These are phyloP conservation scores for Zophobas morio DNA, from an alignment of 1,140 invertebrate species.

Conservation along the genomic window DNA sequence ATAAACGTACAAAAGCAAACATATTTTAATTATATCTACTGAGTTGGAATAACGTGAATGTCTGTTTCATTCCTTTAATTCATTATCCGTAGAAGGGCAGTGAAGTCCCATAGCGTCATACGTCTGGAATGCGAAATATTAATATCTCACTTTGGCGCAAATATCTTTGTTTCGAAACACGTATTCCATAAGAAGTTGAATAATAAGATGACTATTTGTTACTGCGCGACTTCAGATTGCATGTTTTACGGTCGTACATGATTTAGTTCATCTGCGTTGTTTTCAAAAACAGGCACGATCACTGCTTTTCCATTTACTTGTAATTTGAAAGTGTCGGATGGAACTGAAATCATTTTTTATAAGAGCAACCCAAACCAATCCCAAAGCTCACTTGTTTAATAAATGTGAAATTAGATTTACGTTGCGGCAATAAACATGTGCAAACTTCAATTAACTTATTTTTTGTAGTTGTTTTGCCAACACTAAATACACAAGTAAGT, in stretches of 20 bases:
- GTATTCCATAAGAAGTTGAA: constrained; percentile 53
- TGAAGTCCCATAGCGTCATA: constrained; percentile 30
- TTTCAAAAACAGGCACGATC: constrained; percentile 36
- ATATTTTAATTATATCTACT: constrained; percentile 40
- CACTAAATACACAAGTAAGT: too few relatives aligned
- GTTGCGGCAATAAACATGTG: too few relatives aligned
- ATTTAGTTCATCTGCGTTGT: constrained; percentile 43
- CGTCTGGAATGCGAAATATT: constrained; percentile 50
- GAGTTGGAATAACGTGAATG: constrained; percentile 22
- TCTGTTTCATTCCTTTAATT: constrained; percentile 41
- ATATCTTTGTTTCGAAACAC: constrained; percentile 46
- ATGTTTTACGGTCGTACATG: constrained; percentile 45
- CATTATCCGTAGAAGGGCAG: constrained; percentile 22
- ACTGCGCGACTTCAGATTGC: constrained; percentile 42
- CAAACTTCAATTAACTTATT: too few relatives aligned
- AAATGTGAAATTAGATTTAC: too few relatives aligned
- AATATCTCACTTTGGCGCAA: constrained; percentile 36
- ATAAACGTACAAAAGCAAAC: constrained; percentile 22
- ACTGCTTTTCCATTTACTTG: constrained; percentile 10
- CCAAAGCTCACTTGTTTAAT: too few relatives aligned
- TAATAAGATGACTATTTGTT: constrained; percentile 51
- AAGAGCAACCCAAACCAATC: background rate
- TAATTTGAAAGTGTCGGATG: constrained; percentile 22
- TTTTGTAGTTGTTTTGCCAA: too few relatives aligned
- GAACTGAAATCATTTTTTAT: constrained; percentile 10